Evolutionary conservation across 1,140 invertebrate species (phyloP).

Genomic region (Copidosoma floridanum): DNA sequence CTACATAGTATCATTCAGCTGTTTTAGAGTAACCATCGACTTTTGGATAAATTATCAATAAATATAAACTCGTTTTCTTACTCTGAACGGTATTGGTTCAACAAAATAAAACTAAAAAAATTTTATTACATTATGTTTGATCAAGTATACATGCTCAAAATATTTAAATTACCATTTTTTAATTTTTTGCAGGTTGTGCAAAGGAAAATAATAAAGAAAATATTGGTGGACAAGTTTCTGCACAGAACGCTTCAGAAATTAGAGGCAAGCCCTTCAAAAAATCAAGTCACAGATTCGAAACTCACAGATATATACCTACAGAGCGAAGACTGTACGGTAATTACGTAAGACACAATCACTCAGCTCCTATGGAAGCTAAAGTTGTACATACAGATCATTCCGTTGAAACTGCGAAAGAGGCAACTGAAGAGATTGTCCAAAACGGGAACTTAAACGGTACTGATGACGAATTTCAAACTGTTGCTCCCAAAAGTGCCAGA

Average conservation of each 20-base stretch:
- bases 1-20: no score
- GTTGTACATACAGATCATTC: conserved; percentile 5
- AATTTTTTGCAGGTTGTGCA: conserved; percentile 14
- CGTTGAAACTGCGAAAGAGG: conserved; percentile 22
- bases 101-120: no score
- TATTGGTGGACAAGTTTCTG: conserved; percentile 39
- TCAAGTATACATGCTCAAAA: no score
- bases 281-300: conserved; percentile 15
- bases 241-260: conserved; percentile 17
- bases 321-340: conserved; percentile 25
- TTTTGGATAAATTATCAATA: no score
- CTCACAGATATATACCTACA: conserved; percentile 18
- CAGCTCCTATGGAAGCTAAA: conserved; percentile 1
- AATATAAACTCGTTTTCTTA: no score
- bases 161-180: no score
- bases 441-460: conserved; percentile 41
- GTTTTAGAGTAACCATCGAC: no score
- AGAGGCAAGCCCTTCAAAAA: conserved; percentile 32
- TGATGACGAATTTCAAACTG: conserved; percentile 52
- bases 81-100: no score
- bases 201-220: conserved; percentile 58
- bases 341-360: conserved; percentile 14
- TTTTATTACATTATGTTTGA: no score
- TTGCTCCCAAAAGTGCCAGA: conserved; percentile 51
- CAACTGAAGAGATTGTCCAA: conserved; percentile 27